Base-by-base conservation (phyloP, 2,888 invertebrate species). In the Vesta saturnalis region DNA sequence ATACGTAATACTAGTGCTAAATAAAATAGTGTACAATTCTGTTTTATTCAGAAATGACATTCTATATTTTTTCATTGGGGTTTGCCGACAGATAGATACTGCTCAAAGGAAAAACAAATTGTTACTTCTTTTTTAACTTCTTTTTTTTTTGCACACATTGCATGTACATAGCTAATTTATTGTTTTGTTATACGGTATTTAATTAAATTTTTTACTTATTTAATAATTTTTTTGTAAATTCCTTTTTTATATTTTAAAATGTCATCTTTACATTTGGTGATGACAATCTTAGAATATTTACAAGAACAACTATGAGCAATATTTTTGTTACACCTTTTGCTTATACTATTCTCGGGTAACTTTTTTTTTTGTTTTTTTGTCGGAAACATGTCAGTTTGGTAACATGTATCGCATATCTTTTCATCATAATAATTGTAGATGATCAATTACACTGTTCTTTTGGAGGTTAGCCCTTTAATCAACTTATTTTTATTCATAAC, bases 91-190 rank as follows among this genome's bases (percentile, higher is more conserved):
- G n/a, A n/a, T 16, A 1, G 15, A 49, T 49, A 52, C 52, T 52
- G n/a, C 52, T 52, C 2, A 39, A 39, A n/a, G n/a, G n/a, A n/a
- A n/a, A n/a, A 39, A n/a, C 39, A 23, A 3, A 39, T 8, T 39
- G 39, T 39, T n/a, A 39, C 8, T 4, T 39, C n/a, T 19, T 52
- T 52, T 52, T 52, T 49, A 14, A 49, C 18, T 12, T 52, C 12
- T 52, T 43, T n/a, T 43, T 43, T 43, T 43, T 55, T 47, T 60
- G 52, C 55, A 65, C 57, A 60, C 61, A 47, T 67, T 64, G 62
- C 65, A 49, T 72, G 67, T 71, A 72, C 54, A 71, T 72, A 72
- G 72, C 67, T 72, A 71, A 72, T 70, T 72, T 72, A 72, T 72
- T 72, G 67, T 69, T 67, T 70, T 69, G 69, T 69, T 69, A 69